Evolutionary conservation across 2,113 vertebrate genomes (phyloP).

Genomic region (Sterrhoptilus dennistouni): DNA sequence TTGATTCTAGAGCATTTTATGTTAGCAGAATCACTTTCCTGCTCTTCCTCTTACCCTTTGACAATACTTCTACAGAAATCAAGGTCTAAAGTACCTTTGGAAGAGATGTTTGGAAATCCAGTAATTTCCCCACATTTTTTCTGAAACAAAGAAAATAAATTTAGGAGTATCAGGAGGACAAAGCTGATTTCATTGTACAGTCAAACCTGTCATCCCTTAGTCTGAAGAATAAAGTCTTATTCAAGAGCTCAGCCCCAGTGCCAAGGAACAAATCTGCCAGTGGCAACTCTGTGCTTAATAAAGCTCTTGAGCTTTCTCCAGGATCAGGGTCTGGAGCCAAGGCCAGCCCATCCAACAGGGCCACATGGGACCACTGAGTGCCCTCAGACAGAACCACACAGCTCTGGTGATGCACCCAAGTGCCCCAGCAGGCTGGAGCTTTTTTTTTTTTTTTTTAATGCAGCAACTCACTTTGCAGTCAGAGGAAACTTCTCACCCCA

Average conservation of each 20-base stretch:
- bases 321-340: background rate
- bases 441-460: background rate
- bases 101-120: background rate
- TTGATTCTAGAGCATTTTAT: background rate
- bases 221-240: background rate
- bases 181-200: background rate
- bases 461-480: background rate
- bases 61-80: background rate
- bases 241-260: background rate
- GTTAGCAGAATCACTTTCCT: background rate
- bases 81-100: background rate
- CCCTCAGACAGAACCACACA: background rate
- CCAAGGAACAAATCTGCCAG: background rate
- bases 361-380: background rate
- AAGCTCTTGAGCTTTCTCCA: background rate
- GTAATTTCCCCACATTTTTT: background rate
- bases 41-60: background rate
- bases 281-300: background rate
- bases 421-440: background rate
- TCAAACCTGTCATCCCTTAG: background rate
- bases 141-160: background rate
- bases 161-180: background rate
- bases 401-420: background rate
- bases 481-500: background rate
- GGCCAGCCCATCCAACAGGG: background rate